Conservation (phyloP, 2,797 vertebrate genomes). For the Loris lydekkerianus region DNA sequence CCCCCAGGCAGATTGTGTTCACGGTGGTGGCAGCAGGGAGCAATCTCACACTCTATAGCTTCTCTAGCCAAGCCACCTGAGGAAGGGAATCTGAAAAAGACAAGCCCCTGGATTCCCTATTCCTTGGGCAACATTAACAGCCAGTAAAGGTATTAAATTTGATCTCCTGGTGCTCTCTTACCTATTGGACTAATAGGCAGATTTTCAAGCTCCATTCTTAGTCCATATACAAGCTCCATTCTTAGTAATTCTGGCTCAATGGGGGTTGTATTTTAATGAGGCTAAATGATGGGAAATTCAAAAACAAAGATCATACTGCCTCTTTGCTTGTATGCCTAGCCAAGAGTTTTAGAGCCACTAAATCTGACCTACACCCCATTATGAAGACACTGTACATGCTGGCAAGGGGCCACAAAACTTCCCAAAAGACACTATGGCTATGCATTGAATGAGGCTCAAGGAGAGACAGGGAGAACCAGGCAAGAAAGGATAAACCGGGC, state of each 20-base stretch:
- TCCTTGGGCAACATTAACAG: not conserved
- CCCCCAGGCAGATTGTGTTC: not conserved
- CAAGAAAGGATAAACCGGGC: not conserved
- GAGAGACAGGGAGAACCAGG: not conserved
- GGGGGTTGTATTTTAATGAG: not conserved
- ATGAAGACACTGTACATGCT: not conserved
- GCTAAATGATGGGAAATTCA: not conserved
- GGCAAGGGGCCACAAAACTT: not conserved
- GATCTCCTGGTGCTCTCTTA: not conserved
- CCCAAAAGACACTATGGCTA: not conserved
- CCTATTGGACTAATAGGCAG: not conserved
- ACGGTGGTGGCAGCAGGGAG: too few species aligned
- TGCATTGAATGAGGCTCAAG: not conserved
- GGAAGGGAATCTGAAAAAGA: not conserved
- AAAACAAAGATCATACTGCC: not conserved
- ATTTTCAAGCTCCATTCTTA: not conserved
- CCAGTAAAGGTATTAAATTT: not conserved
- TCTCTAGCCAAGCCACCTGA: not conserved
- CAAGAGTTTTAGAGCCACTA: not conserved
- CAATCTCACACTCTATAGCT: not conserved
- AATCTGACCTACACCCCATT: not conserved
- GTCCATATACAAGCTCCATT: not conserved
- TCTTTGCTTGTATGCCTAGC: not conserved
- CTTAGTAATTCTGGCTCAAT: slow-evolving; percentile 9
- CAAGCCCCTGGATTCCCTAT: not conserved